Evolutionary conservation across 2,888 invertebrate species (phyloP).

Genomic region (Lasioglossum zephyrum): DNA sequence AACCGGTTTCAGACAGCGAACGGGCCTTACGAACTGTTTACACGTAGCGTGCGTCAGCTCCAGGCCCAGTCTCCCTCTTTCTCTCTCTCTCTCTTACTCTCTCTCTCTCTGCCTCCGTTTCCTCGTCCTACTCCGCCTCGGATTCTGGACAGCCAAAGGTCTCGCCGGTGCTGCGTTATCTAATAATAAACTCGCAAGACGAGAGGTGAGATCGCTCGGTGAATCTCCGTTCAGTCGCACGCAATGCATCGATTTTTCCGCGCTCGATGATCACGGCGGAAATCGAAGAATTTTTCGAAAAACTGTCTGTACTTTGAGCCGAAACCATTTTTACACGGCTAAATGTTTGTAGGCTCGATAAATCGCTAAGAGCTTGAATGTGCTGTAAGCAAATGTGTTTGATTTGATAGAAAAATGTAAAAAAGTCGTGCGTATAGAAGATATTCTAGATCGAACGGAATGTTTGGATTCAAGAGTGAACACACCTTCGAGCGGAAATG

Average conservation of each 20-base stretch:
- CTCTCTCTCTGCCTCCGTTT: background rate
- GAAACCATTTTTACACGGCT: background rate
- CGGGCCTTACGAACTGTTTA: slow-evolving; percentile 72
- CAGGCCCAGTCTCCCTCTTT: slow-evolving; percentile 21
- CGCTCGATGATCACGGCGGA: background rate
- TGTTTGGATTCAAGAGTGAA: background rate
- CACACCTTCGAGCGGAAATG: background rate
- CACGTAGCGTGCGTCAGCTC: slow-evolving; percentile 64
- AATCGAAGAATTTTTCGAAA: background rate
- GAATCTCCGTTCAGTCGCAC: slow-evolving; percentile 1
- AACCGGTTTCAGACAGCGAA: slow-evolving; percentile 79
- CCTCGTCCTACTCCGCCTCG: background rate
- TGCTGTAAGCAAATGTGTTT: background rate
- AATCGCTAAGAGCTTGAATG: background rate
- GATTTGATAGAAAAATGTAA: background rate
- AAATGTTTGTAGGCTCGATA: background rate
- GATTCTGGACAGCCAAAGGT: slow-evolving; percentile 45
- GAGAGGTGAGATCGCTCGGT: slow-evolving; percentile 36
- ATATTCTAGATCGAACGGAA: background rate
- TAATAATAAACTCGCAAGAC: slow-evolving; percentile 39
- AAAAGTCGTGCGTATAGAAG: background rate
- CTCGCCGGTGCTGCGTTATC: slow-evolving; percentile 39
- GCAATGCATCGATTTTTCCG: background rate
- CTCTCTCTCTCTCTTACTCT: background rate
- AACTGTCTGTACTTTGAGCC: background rate